Conservation (phyloP, 1,140 invertebrate genomes). For the Orchestia grillus region DNA sequence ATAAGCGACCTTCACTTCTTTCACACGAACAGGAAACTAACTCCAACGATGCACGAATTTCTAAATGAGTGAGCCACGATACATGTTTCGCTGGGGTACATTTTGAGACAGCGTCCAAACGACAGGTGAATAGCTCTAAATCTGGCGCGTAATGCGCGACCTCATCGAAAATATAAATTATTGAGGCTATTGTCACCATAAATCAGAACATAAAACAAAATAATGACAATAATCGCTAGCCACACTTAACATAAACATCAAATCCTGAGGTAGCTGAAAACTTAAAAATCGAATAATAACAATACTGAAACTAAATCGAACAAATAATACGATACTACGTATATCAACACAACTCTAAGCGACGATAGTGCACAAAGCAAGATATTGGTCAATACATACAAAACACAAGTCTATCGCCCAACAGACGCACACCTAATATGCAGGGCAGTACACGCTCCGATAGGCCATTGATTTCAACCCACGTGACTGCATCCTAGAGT, state of each 20-base stretch:
- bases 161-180: background rate
- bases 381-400: background rate
- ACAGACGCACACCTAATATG: background rate
- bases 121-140: background rate
- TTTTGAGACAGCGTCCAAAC: background rate
- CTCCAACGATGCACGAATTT: background rate
- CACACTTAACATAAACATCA: background rate
- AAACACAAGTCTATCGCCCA: background rate
- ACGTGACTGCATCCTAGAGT: background rate
- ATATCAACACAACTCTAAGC: background rate
- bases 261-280: background rate
- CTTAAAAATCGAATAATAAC: background rate
- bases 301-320: background rate
- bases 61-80: background rate
- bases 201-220: background rate
- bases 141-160: background rate
- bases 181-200: background rate
- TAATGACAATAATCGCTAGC: background rate
- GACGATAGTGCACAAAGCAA: background rate
- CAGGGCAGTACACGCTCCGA: background rate
- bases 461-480: background rate
- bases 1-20: background rate
- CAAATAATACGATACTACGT: background rate
- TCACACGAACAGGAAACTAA: background rate
- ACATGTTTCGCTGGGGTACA: background rate